These are phyloP conservation scores for Brachynemurus nebulosus DNA, from an alignment of 2,888 invertebrate genomes.

Conservation along the genomic window DNA sequence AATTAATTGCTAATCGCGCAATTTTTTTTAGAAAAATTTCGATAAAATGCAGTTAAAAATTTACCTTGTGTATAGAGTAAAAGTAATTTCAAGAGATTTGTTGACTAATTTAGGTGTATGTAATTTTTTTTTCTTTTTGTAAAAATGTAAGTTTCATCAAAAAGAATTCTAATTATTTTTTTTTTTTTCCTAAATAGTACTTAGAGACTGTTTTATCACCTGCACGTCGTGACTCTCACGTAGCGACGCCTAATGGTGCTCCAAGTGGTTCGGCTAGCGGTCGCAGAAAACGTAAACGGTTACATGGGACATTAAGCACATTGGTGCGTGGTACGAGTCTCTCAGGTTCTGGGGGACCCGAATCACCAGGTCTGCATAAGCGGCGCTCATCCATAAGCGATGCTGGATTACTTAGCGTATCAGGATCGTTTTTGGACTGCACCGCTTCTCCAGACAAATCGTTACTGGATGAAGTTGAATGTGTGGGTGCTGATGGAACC, in stretches of 20 bases:
- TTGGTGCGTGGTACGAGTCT: slow-evolving; percentile 31
- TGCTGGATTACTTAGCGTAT: slow-evolving; percentile 69
- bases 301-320: slow-evolving; percentile 45
- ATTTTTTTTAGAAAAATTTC: no score
- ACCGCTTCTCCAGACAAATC: slow-evolving; percentile 68
- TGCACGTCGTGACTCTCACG: slow-evolving; percentile 41
- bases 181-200: slow-evolving; percentile 26
- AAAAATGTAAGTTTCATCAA: no score
- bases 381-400: slow-evolving; percentile 80
- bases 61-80: no score
- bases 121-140: no score
- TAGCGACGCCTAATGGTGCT: slow-evolving; percentile 29
- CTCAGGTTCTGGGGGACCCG: slow-evolving; percentile 25
- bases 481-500: slow-evolving; percentile 12
- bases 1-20: no score
- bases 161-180: slow-evolving; percentile 4
- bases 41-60: no score
- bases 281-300: slow-evolving; percentile 70
- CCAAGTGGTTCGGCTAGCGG: slow-evolving; percentile 29
- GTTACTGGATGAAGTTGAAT: slow-evolving; percentile 34
- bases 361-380: slow-evolving; percentile 35
- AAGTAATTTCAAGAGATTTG: no score
- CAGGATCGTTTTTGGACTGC: slow-evolving; percentile 79
- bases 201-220: slow-evolving; percentile 37
- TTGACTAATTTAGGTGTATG: no score